A percentile compares a stretch with the other conserved stretches of the same genome.
Evolutionary conservation across 2,888 invertebrate species (phyloP).

Genomic region (Gnatocerus cornutus): DNA sequence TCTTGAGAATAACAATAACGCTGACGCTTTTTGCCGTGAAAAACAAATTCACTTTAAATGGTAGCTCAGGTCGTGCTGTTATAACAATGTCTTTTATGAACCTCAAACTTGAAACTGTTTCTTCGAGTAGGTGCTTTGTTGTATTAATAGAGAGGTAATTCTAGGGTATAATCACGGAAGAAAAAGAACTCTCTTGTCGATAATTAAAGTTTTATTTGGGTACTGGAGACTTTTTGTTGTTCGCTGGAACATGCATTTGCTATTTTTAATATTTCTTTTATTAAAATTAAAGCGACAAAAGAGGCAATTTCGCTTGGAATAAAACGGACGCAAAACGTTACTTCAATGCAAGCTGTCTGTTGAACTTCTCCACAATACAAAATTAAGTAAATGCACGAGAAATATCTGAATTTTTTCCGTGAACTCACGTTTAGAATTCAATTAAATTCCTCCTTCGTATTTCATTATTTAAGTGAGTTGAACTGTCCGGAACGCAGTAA

Average conservation of each 20-base stretch:
- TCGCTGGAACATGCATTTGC: too few relatives aligned
- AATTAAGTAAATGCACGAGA: background rate
- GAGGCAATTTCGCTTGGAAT: slow-evolving; percentile 6
- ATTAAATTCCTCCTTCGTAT: slow-evolving; percentile 16
- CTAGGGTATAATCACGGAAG: background rate
- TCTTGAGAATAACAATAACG: slow-evolving; percentile 58
- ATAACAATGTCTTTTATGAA: slow-evolving; percentile 24
- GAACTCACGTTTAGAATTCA: slow-evolving; percentile 12
- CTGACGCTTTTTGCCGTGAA: slow-evolving; percentile 54
- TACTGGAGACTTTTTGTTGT: background rate
- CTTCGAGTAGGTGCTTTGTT: slow-evolving; percentile 12
- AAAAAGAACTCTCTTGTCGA: background rate
- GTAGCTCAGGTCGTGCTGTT: slow-evolving; percentile 35
- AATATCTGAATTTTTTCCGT: background rate
- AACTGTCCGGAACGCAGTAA: slow-evolving; percentile 8
- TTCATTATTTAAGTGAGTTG: slow-evolving; percentile 16
- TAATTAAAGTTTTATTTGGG: slow-evolving; percentile 17
- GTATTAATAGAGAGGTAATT: slow-evolving; percentile 6
- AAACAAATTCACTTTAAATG: slow-evolving; percentile 52
- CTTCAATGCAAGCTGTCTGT: slow-evolving; percentile 8
- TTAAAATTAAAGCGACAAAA: slow-evolving; percentile 25
- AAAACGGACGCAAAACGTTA: slow-evolving; percentile 6
- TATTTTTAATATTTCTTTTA: slow-evolving; percentile 10
- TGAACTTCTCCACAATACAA: background rate
- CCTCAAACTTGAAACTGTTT: slow-evolving; percentile 36